These are phyloP conservation scores for Hassar affinis DNA, from an alignment of 2,113 vertebrate species.

Conservation along the genomic window DNA sequence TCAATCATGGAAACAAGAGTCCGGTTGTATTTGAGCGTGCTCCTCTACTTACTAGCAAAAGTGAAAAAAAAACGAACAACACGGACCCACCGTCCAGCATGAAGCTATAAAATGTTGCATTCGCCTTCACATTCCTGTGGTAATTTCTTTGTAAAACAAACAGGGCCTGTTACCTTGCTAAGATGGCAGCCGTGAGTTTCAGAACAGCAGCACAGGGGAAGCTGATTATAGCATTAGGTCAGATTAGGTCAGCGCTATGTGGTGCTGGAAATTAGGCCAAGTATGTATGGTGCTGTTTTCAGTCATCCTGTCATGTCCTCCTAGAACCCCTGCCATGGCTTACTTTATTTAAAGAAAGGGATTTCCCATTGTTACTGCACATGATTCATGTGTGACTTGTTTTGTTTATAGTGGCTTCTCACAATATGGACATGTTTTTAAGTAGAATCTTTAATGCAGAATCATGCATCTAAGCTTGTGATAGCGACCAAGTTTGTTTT, in stretches of 20 bases:
- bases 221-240: slow-evolving; percentile 33
- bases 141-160: slow-evolving; percentile 28
- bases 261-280: slow-evolving; percentile 36
- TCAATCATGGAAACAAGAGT: slow-evolving; percentile 19
- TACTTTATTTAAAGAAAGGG: slow-evolving; percentile 11
- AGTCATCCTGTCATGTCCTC: slow-evolving; percentile 28
- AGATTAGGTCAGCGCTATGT: slow-evolving; percentile 13
- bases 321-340: neutral
- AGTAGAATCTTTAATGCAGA: neutral
- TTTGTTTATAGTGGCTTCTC: neutral
- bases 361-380: slow-evolving; percentile 16
- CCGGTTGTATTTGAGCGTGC: slow-evolving; percentile 14
- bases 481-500: neutral
- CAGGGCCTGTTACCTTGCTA: slow-evolving; percentile 30
- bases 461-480: neutral
- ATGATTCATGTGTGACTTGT: neutral
- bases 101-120: neutral
- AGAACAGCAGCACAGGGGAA: slow-evolving; percentile 23
- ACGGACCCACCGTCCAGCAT: neutral
- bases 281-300: slow-evolving; percentile 34
- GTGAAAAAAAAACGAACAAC: neutral
- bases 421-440: neutral
- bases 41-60: neutral
- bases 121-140: slow-evolving; percentile 6
- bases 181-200: slow-evolving; percentile 12